phyloP scores from a whole-genome alignment of 2,888 invertebrate species.

The Augochlorella aurata region DNA sequence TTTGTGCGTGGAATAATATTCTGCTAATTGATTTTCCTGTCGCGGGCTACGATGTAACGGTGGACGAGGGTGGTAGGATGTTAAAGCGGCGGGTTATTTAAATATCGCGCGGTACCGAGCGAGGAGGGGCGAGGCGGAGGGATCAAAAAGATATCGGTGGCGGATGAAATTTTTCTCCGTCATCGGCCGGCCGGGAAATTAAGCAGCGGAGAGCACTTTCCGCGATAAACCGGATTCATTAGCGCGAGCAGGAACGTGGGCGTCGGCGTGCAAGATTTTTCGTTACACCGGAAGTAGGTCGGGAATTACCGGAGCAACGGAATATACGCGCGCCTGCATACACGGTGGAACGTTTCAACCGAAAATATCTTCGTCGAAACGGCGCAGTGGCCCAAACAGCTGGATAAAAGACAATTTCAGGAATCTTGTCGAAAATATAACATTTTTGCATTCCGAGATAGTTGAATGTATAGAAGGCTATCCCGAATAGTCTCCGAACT shows the following conservation, averaged over 20 bases:
- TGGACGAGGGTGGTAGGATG: no score
- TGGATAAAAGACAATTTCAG: no score
- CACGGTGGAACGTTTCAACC: neutral
- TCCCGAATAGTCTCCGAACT: no score
- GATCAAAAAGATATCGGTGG: constrained; percentile 18
- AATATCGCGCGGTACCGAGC: neutral
- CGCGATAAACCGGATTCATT: constrained; percentile 44
- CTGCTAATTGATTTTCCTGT: constrained; percentile 21
- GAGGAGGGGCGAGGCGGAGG: neutral
- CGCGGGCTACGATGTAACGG: neutral
- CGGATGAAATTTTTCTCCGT: constrained; percentile 25
- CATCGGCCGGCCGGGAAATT: constrained; percentile 26
- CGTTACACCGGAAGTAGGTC: constrained; percentile 42
- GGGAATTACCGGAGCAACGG: constrained; percentile 6
- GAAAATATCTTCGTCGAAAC: neutral
- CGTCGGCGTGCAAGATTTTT: constrained; percentile 26
- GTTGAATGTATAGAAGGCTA: no score
- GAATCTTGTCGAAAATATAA: no score
- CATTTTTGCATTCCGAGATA: no score
- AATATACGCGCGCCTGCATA: neutral
- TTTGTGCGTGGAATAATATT: constrained; percentile 1
- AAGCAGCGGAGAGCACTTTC: constrained; percentile 24
- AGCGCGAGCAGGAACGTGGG: constrained; percentile 22
- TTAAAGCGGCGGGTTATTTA: constrained; percentile 5
- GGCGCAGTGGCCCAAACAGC: no score